These are phyloP conservation scores for Tethya wilhelma DNA, from an alignment of 37 sponge, comb jelly and placozoan species.

Conservation along the genomic window DNA sequence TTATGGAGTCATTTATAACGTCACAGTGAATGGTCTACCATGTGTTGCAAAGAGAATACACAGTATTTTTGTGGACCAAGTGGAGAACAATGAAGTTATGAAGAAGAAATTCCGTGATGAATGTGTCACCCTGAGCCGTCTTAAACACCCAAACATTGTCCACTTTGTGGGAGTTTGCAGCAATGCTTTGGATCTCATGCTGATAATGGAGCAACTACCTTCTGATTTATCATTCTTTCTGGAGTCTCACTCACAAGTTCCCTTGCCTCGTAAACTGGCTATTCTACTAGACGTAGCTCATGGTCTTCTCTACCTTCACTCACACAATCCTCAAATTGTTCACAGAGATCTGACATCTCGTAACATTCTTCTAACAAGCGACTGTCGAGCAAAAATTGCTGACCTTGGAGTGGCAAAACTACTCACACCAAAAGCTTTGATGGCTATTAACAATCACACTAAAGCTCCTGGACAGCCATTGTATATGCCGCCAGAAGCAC, in stretches of 20 bases:
- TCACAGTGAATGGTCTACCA: conserved; percentile 13
- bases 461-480: conserved; percentile 2
- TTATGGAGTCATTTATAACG: conserved; percentile 23
- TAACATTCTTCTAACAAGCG: conserved; percentile 3
- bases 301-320: conserved; percentile 32
- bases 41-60: conserved; percentile 36
- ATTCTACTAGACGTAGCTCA: conserved; percentile 28
- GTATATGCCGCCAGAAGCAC: too few species aligned
- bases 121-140: conserved; percentile 21
- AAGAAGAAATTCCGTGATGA: conserved; percentile 14
- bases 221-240: conserved; percentile 1
- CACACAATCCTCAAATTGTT: conserved; percentile 4
- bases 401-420: conserved; percentile 28
- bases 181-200: background rate
- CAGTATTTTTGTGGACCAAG: background rate
- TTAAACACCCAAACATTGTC: conserved; percentile 39
- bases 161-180: conserved; percentile 28
- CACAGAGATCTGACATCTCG: conserved; percentile 8
- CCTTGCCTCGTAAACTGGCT: conserved; percentile 16
- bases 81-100: background rate
- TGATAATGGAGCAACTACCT: conserved; percentile 9
- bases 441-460: background rate
- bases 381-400: conserved; percentile 21
- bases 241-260: background rate
- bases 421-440: background rate